A percentile compares a stretch with the other conserved stretches of the same genome.
Evolutionary conservation across 2,888 invertebrate species (phyloP).

Genomic region (Bibio marci): DNA sequence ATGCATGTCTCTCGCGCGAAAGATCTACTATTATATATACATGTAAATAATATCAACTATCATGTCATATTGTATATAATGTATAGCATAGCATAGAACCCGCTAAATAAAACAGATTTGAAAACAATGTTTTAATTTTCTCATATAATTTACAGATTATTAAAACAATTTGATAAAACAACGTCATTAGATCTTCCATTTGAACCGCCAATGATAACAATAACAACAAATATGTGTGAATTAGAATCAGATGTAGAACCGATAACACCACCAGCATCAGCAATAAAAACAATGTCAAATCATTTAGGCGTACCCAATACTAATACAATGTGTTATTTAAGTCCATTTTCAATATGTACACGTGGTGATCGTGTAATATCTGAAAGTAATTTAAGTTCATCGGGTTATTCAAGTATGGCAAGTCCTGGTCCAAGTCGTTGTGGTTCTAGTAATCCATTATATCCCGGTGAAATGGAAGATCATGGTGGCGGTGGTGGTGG

Average conservation of each 20-base stretch:
- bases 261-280: conserved; percentile 33
- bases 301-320: conserved; percentile 9
- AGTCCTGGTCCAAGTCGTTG: conserved; percentile 69
- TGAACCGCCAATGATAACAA: conserved; percentile 51
- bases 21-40: too few relatives aligned
- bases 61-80: too few relatives aligned
- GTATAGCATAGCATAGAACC: too few relatives aligned
- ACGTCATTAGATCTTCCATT: conserved; percentile 41
- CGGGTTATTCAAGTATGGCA: conserved; percentile 73
- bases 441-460: conserved; percentile 63
- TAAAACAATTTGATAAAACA: conserved; percentile 45
- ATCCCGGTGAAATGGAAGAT: conserved; percentile 44
- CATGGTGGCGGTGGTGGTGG: background rate
- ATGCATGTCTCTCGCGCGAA: conserved; percentile 7
- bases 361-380: conserved; percentile 59
- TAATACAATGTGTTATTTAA: conserved; percentile 51
- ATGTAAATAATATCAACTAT: too few relatives aligned
- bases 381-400: conserved; percentile 68
- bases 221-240: conserved; percentile 60
- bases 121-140: too few relatives aligned
- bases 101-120: too few relatives aligned
- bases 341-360: conserved; percentile 58
- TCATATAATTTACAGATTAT: conserved; percentile 29
- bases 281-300: conserved; percentile 26
- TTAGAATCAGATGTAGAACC: conserved; percentile 56